phyloP scores from a whole-genome alignment of 92 coral and sea anemone genomes.

The Palythoa grandiflora region DNA sequence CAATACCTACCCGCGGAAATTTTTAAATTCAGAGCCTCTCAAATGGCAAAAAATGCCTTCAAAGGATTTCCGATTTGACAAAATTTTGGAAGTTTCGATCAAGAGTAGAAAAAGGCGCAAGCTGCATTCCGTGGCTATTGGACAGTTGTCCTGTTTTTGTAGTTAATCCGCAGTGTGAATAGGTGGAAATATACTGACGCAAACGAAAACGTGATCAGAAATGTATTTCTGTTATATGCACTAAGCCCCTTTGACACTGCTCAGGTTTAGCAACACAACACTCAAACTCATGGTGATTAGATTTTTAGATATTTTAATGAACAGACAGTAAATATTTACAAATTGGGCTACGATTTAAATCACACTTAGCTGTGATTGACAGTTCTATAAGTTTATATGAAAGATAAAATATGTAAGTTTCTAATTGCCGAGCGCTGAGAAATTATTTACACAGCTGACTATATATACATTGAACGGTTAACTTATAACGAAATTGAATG shows the following conservation, averaged over 20 bases:
- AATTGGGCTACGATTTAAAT: not conserved
- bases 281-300: not conserved
- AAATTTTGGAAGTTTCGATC: too few relatives aligned
- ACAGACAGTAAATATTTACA: slow-evolving; percentile 26
- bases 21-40: too few relatives aligned
- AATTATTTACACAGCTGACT: not conserved
- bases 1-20: too few relatives aligned
- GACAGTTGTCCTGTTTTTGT: too few relatives aligned
- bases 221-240: not conserved
- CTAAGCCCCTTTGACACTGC: not conserved
- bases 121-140: too few relatives aligned
- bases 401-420: not conserved
- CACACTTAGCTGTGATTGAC: not conserved
- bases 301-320: not conserved
- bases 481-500: too few relatives aligned
- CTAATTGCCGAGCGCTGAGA: not conserved
- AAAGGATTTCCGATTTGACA: too few relatives aligned
- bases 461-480: too few relatives aligned
- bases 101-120: too few relatives aligned
- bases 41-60: too few relatives aligned
- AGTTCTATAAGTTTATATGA: not conserved
- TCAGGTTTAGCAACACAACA: not conserved
- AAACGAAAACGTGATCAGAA: not conserved
- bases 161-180: too few relatives aligned
- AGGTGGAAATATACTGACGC: not conserved